A percentile compares a stretch with the other conserved stretches of the same genome.
Conservation (phyloP, 2,888 invertebrate species). For the Hypsopygia costalis region DNA sequence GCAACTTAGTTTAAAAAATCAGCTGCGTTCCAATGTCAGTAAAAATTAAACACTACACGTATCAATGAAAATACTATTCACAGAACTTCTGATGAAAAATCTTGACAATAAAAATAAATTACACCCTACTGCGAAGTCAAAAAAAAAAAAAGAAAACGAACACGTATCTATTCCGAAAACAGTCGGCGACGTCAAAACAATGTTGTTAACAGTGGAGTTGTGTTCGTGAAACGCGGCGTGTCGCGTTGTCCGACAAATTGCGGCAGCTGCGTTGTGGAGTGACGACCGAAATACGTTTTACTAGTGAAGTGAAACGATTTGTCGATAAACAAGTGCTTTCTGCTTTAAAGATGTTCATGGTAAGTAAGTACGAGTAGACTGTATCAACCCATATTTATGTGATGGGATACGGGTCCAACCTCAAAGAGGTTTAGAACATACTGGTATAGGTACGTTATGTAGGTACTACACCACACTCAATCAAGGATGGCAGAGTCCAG, state of each 20-base stretch:
- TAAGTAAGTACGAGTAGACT: too few species aligned
- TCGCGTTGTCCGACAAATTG: conserved; percentile 52
- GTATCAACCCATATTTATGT: too few species aligned
- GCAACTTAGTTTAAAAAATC: too few species aligned
- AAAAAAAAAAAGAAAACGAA: conserved; percentile 1
- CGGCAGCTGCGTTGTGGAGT: conserved; percentile 61
- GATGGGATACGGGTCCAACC: too few species aligned
- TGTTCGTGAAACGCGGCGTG: conserved; percentile 39
- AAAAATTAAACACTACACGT: too few species aligned
- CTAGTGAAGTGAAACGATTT: conserved; percentile 29
- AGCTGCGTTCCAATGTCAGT: too few species aligned
- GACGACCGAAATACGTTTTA: conserved; percentile 56
- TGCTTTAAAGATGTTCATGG: too few species aligned
- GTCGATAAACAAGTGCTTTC: conserved; percentile 6
- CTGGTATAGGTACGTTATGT: too few species aligned
- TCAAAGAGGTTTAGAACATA: too few species aligned
- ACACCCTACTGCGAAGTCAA: background rate
- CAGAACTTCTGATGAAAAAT: background rate
- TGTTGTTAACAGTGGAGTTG: conserved; percentile 65
- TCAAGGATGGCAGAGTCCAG: too few species aligned
- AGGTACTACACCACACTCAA: too few species aligned
- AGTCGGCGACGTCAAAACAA: conserved; percentile 68
- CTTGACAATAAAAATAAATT: background rate
- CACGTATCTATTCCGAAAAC: conserved; percentile 48
- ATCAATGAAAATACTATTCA: background rate